Evolutionary conservation across 2,888 invertebrate species (phyloP).

Genomic region (Tenthredo mesomela): DNA sequence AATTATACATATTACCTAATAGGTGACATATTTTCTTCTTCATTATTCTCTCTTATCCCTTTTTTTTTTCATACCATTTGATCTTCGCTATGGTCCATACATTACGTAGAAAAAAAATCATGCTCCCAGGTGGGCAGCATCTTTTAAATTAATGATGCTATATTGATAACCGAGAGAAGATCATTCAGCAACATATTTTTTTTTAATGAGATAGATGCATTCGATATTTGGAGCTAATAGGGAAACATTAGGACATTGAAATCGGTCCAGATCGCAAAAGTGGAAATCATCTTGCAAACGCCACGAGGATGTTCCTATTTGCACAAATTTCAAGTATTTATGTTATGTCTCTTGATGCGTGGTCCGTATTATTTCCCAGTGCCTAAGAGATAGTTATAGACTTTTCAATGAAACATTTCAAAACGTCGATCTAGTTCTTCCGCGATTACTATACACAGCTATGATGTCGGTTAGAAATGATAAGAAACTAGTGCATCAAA

Average conservation of each 20-base stretch:
- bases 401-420: neutral
- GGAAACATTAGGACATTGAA: neutral
- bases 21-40: neutral
- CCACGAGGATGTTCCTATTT: neutral
- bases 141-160: no score
- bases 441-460: neutral
- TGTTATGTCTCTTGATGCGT: neutral
- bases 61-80: neutral
- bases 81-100: neutral
- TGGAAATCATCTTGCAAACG: neutral
- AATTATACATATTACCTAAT: constrained; percentile 2
- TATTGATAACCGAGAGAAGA: no score
- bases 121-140: no score
- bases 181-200: no score
- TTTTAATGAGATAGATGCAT: neutral
- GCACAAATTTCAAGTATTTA: neutral
- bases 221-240: neutral
- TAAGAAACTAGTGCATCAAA: neutral
- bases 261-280: neutral
- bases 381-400: neutral
- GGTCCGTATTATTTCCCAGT: neutral
- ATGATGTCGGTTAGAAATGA: neutral
- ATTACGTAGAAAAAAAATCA: no score
- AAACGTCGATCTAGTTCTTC: neutral
- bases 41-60: constrained; percentile 52